Percentiles rank a stretch among this genome's conserved stretches.
These are phyloP conservation scores for Amyelois transitella DNA, from an alignment of 1,140 invertebrate species.

Conservation along the genomic window DNA sequence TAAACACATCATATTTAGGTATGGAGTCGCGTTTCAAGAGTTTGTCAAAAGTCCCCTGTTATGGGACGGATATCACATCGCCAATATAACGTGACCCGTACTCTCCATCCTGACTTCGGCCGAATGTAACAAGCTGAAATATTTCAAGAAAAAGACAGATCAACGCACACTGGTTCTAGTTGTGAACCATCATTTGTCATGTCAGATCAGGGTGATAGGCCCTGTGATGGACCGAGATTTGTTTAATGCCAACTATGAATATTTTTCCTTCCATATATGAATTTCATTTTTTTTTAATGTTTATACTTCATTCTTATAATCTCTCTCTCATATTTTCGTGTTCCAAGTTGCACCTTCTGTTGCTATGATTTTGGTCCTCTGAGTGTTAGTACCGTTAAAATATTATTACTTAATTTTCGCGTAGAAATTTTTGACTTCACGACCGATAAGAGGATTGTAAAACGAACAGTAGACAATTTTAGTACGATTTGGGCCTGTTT, in stretches of 20 bases:
- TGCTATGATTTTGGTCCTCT: too few species aligned
- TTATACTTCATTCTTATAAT: too few species aligned
- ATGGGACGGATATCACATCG: constrained; percentile 34
- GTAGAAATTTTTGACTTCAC: too few species aligned
- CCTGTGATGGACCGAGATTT: constrained; percentile 59
- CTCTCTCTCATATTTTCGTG: too few species aligned
- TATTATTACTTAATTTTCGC: too few species aligned
- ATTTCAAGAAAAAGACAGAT: constrained; percentile 13
- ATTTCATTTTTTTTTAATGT: not conserved
- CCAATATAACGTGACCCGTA: constrained; percentile 30
- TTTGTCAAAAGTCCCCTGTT: constrained; percentile 48
- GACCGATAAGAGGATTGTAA: too few species aligned
- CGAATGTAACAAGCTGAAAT: constrained; percentile 3
- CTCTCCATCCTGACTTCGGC: not conserved
- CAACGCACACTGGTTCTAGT: constrained; percentile 27
- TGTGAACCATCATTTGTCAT: constrained; percentile 55
- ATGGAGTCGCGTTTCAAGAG: constrained; percentile 19
- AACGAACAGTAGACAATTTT: too few species aligned
- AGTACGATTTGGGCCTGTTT: too few species aligned
- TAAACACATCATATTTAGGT: not conserved
- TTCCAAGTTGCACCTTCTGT: too few species aligned
- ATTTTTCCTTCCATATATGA: constrained; percentile 31
- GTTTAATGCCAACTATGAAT: constrained; percentile 57
- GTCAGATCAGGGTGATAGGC: constrained; percentile 58
- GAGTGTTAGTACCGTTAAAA: too few species aligned